Evolutionary conservation across 1,140 invertebrate genomes (phyloP).

Genomic region (Aphaenogaster floridana): DNA sequence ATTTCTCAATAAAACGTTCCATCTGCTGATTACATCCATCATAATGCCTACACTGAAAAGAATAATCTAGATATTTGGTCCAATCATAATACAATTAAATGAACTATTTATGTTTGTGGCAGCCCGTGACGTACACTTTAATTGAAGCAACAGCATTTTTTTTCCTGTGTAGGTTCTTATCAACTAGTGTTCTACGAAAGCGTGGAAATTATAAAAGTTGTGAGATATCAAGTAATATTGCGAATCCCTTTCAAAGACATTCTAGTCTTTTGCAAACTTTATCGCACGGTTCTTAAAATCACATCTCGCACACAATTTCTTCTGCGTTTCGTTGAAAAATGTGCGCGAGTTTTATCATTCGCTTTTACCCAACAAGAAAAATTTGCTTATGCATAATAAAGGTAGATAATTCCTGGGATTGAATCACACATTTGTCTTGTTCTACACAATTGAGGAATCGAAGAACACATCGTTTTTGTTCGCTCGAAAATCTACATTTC

Average conservation of each 20-base stretch:
- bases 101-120: no score
- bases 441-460: not conserved
- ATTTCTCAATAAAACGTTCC: conserved; percentile 3
- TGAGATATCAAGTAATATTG: not conserved
- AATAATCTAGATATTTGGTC: no score
- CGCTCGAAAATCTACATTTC: not conserved
- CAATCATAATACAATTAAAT: no score
- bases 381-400: not conserved
- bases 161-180: not conserved
- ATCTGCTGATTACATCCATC: not conserved
- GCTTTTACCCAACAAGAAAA: not conserved
- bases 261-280: not conserved
- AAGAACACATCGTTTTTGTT: not conserved
- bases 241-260: not conserved
- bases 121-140: no score
- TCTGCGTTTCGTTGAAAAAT: not conserved
- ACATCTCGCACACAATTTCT: not conserved
- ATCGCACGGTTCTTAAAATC: not conserved
- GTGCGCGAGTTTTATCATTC: not conserved
- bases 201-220: not conserved
- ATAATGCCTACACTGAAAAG: not conserved
- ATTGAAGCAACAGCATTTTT: no score
- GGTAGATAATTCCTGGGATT: not conserved
- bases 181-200: not conserved
- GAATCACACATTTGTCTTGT: not conserved